A percentile compares a stretch with the other conserved stretches of the same genome.
Conservation (phyloP, 2,888 invertebrate genomes). For the Pheosia gnoma region DNA sequence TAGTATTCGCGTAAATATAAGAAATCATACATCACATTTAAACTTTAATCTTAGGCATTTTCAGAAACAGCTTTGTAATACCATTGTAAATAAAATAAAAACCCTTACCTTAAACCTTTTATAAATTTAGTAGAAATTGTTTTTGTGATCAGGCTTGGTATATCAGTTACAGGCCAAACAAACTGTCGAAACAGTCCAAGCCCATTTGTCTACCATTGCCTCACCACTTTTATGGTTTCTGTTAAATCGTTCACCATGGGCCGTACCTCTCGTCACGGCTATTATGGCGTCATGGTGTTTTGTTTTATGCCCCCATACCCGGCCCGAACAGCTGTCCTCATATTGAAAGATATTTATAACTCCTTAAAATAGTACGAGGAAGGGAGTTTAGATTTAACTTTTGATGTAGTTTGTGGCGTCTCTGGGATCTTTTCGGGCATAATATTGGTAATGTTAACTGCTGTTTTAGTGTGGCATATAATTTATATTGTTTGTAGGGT, state of each 20-base stretch:
- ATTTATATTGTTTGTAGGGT: conserved; percentile 2
- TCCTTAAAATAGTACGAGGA: conserved; percentile 23
- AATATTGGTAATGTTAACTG: conserved; percentile 4
- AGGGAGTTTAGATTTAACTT: conserved; percentile 1
- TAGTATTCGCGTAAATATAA: no score
- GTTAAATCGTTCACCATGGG: conserved; percentile 43
- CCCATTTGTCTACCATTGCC: conserved; percentile 15
- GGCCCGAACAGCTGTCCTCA: conserved; percentile 43
- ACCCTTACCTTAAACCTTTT: no score
- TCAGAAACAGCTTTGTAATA: no score
- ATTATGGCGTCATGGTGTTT: conserved; percentile 48
- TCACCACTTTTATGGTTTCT: conserved; percentile 34
- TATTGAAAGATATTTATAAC: conserved; percentile 38
- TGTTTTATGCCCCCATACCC: conserved; percentile 35
- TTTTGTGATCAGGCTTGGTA: neutral
- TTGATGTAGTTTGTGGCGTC: conserved; percentile 10
- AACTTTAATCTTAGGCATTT: no score
- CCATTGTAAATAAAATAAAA: no score
- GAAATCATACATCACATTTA: no score
- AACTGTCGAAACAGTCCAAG: conserved; percentile 12
- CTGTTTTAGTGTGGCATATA: conserved; percentile 1
- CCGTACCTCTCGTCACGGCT: conserved; percentile 42
- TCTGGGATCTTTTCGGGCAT: neutral
- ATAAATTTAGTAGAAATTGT: no score
- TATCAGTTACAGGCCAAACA: neutral